These are phyloP conservation scores for Lottia scabra DNA, from an alignment of 2,888 invertebrate genomes.

Conservation along the genomic window DNA sequence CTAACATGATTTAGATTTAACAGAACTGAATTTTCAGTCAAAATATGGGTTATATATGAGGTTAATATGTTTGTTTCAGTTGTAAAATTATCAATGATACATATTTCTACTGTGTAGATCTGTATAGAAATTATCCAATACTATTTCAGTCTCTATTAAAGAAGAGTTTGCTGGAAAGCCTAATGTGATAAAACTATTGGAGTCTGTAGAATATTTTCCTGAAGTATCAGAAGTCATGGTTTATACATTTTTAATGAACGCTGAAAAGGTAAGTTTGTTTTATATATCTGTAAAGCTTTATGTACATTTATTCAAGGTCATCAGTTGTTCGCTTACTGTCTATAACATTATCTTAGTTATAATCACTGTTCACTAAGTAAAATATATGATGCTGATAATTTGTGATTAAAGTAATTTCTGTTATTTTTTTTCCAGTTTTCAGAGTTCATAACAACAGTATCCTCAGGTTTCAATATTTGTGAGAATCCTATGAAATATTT, in stretches of 20 bases:
- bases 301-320: no score
- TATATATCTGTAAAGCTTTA: neutral
- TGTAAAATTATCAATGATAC: no score
- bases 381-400: no score
- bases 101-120: no score
- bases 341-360: no score
- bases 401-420: neutral
- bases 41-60: no score
- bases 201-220: slow-evolving; percentile 42
- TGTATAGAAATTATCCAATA: neutral
- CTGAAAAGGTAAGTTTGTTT: slow-evolving; percentile 34
- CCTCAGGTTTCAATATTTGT: neutral
- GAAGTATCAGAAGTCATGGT: slow-evolving; percentile 39
- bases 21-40: no score
- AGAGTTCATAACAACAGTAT: no score
- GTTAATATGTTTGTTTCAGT: no score
- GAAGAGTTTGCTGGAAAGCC: slow-evolving; percentile 40
- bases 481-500: neutral
- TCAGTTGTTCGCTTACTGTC: no score
- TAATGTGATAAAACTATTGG: slow-evolving; percentile 38
- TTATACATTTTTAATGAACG: slow-evolving; percentile 39
- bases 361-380: no score
- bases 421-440: slow-evolving; percentile 17
- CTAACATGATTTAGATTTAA: no score
- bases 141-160: slow-evolving; percentile 16